phyloP scores from a whole-genome alignment of 2,113 vertebrate genomes.

The Tautogolabrus adspersus region DNA sequence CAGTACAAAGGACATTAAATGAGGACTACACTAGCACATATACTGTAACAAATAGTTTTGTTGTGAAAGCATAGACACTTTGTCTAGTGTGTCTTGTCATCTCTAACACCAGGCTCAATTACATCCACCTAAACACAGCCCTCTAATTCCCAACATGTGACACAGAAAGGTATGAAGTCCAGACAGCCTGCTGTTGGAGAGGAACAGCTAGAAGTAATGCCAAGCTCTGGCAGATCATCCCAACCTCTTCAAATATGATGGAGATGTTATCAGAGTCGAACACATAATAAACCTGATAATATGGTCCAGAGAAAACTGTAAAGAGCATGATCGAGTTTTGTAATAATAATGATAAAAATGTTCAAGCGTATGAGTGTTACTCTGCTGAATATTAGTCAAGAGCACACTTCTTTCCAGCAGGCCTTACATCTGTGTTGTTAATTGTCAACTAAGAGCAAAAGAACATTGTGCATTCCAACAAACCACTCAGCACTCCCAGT shows the following conservation, averaged over 20 bases:
- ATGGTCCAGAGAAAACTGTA: background rate
- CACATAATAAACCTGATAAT: conserved; percentile 8
- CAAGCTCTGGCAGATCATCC: conserved; percentile 16
- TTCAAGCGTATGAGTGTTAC: background rate
- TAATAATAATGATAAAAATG: conserved; percentile 18
- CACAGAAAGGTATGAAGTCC: conserved; percentile 24
- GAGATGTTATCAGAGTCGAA: background rate
- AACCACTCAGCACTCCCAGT: conserved; percentile 59
- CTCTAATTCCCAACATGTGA: conserved; percentile 26
- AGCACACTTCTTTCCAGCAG: conserved; percentile 18
- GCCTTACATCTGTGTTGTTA: conserved; percentile 29
- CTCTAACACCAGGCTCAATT: conserved; percentile 23
- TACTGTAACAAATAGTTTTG: background rate
- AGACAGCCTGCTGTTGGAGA: conserved; percentile 24
- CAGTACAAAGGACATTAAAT: background rate
- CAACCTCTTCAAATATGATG: conserved; percentile 22
- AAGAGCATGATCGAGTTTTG: background rate
- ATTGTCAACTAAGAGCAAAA: conserved; percentile 57
- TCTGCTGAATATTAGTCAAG: conserved; percentile 4
- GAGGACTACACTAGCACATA: background rate
- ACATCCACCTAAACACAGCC: conserved; percentile 27
- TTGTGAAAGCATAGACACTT: conserved; percentile 17
- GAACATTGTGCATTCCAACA: conserved; percentile 46
- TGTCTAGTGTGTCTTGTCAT: background rate
- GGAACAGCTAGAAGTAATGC: conserved; percentile 3